Base-by-base conservation (phyloP, 2,888 invertebrate genomes). In the Ganaspis brasiliensis region DNA sequence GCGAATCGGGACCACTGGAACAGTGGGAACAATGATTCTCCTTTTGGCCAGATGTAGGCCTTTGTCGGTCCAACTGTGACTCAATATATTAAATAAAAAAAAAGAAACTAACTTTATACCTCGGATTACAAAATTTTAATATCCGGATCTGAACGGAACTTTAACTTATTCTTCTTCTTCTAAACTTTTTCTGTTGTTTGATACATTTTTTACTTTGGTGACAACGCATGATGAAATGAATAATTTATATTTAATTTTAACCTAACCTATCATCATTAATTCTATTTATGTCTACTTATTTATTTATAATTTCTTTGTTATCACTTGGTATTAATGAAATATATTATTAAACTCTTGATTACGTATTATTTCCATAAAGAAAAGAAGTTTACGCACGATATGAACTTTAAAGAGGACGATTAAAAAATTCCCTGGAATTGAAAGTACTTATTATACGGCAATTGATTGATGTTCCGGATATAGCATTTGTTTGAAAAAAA, bases 1-100 rank as follows among this genome's bases (percentile, higher is more conserved):
- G 56, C 37, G 72, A 35, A 57, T 37, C 21, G 55, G 72, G 72
- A 21, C 67, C 67, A 45, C 21, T 45, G 45, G 37, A 67, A 67
- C 45, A 26, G n/a, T 40, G 26, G 40, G 67, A 67, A 45, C 67
- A 67, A 45, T 24, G n/a, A 67, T 67, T 67, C 67, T 21, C 26
- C 6, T 45, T 67, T 67, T 45, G 67, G 24, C 45, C 67, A 45
- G 67, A 40, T 67, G 67, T 24, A 21, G 12, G 61, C 61, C 61
- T 63, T 63, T 63, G 61, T 63, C 61, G 61, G 61, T 31, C 61
- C 19, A 31, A 56, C 56, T 40, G 19, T 37, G 35, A 19, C 40
- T 45, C 45, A 40, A 45, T 16, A 31, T 31, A 31, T 4, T 31
- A 31, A 67, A 19, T 67, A 45, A 45, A 21, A 67, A 37, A 45